These are phyloP conservation scores for Characodon lateralis DNA, from an alignment of 2,797 vertebrate species.

Conservation along the genomic window DNA sequence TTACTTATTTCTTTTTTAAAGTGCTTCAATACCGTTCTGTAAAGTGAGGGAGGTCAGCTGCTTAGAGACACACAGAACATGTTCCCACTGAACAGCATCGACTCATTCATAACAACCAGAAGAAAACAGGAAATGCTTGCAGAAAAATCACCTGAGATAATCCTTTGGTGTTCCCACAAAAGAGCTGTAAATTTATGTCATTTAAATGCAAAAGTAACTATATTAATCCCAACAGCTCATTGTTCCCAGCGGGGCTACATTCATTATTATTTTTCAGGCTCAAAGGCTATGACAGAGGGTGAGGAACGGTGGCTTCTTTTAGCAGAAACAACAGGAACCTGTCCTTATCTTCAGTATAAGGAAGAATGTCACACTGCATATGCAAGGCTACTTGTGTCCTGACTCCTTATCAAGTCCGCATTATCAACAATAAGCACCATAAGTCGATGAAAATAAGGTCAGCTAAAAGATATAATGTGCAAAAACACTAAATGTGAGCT, in stretches of 20 bases:
- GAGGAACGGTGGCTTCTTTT: constrained; percentile 6
- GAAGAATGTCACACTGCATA: constrained; percentile 28
- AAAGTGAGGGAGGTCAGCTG: constrained; percentile 69
- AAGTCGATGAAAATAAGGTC: constrained; percentile 76
- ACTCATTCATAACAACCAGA: constrained; percentile 69
- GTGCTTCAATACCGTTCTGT: constrained; percentile 88
- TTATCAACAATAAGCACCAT: constrained; percentile 81
- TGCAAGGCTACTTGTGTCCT: constrained; percentile 35
- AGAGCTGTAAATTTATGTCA: constrained; percentile 50
- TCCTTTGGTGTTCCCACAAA: constrained; percentile 68
- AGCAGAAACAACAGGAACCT: constrained; percentile 6
- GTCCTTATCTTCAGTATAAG: constrained; percentile 8
- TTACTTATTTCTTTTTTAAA: constrained; percentile 87
- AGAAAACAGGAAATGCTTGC: constrained; percentile 81
- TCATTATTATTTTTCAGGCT: constrained; percentile 21
- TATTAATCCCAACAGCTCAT: constrained; percentile 46
- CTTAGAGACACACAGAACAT: constrained; percentile 73
- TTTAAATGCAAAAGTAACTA: constrained; percentile 47
- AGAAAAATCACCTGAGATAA: constrained; percentile 80
- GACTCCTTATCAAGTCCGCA: constrained; percentile 7
- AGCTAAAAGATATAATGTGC: constrained; percentile 91
- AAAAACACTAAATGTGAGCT: constrained; percentile 96
- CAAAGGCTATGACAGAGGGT: constrained; percentile 8
- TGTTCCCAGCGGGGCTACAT: constrained; percentile 43
- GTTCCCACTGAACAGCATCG: constrained; percentile 61